These are phyloP conservation scores for Ennomos erosarius DNA, from an alignment of 2,888 invertebrate species.

Conservation along the genomic window DNA sequence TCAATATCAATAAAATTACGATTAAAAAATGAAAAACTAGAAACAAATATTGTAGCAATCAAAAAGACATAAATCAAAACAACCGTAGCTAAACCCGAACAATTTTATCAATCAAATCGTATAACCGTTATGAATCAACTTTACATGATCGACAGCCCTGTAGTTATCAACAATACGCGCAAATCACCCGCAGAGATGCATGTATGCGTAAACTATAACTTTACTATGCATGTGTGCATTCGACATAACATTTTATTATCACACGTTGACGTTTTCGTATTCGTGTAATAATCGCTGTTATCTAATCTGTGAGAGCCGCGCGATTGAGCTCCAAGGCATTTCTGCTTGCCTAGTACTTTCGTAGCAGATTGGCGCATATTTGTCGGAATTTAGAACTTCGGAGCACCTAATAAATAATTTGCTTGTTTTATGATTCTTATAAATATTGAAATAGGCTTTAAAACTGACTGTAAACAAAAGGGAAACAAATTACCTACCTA, in stretches of 20 bases:
- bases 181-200: slow-evolving; percentile 77
- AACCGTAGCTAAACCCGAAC: slow-evolving; percentile 23
- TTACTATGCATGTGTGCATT: slow-evolving; percentile 33
- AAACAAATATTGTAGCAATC: slow-evolving; percentile 3
- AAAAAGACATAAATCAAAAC: slow-evolving; percentile 33
- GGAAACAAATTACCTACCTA: too few relatives aligned
- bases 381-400: slow-evolving; percentile 16
- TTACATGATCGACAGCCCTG: slow-evolving; percentile 61
- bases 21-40: too few relatives aligned
- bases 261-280: slow-evolving; percentile 46
- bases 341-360: slow-evolving; percentile 40
- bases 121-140: slow-evolving; percentile 39
- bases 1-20: too few relatives aligned
- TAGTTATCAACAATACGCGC: slow-evolving; percentile 62
- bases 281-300: slow-evolving; percentile 8
- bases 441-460: not conserved
- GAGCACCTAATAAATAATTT: not conserved
- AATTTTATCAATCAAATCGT: slow-evolving; percentile 32
- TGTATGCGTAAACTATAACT: slow-evolving; percentile 23
- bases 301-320: slow-evolving; percentile 22
- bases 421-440: too few relatives aligned
- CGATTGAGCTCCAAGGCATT: slow-evolving; percentile 21
- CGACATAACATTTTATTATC: slow-evolving; percentile 58
- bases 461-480: too few relatives aligned
- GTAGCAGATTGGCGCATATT: slow-evolving; percentile 38